Evolutionary conservation across 2,797 vertebrate genomes (phyloP), one percentile per base, ranked within the genome.

Genomic region (Pipistrellus pipistrellus): DNA sequence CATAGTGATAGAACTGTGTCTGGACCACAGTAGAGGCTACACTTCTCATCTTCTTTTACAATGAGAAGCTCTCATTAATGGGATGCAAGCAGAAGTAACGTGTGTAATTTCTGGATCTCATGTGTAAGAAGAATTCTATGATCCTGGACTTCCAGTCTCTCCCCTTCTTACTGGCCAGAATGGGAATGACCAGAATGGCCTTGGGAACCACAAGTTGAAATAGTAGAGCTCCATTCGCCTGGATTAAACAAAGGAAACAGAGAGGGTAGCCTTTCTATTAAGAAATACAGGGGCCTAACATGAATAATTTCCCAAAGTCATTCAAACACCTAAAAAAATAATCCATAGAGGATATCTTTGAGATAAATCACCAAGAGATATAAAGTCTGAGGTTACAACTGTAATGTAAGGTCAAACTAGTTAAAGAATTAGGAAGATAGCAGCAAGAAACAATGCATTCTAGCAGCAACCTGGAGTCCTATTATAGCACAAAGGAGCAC

Each of bases 361-460:
- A 86, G 25, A 6, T 35, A 88, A 92, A 64, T 51, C 8, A 69
- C 55, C 46, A 76, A 20, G 25, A 88, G 48, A 90, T 38, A 80
- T 88, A 35, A 88, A 90, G 8, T 81, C 25, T 84, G 59, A 92
- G 7, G 32, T 51, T 38, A 82, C 15, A 51, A 71, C 15, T 68
- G 9, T 41, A 77, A 81, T 90, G 76, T 72, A 84, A 4, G 8
- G 44, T 69, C 81, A 82, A 53, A 41, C 12, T n/a, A 9, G 25
- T 86, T 86, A 71, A 86, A 90, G 46, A 92, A 72, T 62, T 88
- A 27, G 25, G 9, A 88, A 81, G 86, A 38, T 11, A 46, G 1
- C 87, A n/a, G 57, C 27, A 84, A 93, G 38, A 85, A 81, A 55
- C 10, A 76, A 48, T n/a, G 2, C 9, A 57, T 27, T 90, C 30